Base-by-base conservation (phyloP, 2,888 invertebrate species). In the Drosophila nr. fundita region DNA sequence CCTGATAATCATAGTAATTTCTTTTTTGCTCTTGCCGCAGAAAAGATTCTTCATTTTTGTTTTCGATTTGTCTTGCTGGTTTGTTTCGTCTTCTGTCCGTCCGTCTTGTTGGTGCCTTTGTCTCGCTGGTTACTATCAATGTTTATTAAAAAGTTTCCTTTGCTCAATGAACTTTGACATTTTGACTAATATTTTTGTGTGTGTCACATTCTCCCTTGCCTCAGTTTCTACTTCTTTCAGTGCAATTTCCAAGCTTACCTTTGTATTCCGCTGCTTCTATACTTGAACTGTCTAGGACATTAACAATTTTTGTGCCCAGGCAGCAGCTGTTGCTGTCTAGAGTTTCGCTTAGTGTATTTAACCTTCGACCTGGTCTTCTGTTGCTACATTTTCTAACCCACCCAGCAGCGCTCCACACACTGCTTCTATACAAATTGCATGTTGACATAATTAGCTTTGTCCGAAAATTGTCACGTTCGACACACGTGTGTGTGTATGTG, bases 361-460 rank as follows among this genome's bases (percentile, higher is more conserved):
- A 58, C 48, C 63, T 54, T 54, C 66, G 48, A 54, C 34, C 24
- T 29, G 40, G 38, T 11, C 29, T 45, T 13, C 15, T 10, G 50
- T 24, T 27, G 50, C 3, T 40, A 15, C 29, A 40, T 29, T 21
- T 52, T 52, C 24, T 30, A 10, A 3, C 21, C 34, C 62, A 8
- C 21, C 4, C 34, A 57, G 4, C 38, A 32, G 24, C 15, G 24
- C 15, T 50, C 36, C 40, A 49, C 21, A 53, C 42, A 38, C 38
- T 45, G 21, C 2, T 48, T 42, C 72, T 45, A 83, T 70, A 80
- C 83, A 85, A 82, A 83, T 82, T 83, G 83, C 80, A 66, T 73
- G 83, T 73, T 80, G 83, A 76, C 86, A 83, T 85, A 86, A 83
- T 82, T 83, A 82, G 83, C 83, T 83, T 85, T 85, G 83, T 82